A percentile compares a stretch with the other conserved stretches of the same genome.
Evolutionary conservation across 2,888 invertebrate species (phyloP).

Genomic region (Prenolepis imparis): DNA sequence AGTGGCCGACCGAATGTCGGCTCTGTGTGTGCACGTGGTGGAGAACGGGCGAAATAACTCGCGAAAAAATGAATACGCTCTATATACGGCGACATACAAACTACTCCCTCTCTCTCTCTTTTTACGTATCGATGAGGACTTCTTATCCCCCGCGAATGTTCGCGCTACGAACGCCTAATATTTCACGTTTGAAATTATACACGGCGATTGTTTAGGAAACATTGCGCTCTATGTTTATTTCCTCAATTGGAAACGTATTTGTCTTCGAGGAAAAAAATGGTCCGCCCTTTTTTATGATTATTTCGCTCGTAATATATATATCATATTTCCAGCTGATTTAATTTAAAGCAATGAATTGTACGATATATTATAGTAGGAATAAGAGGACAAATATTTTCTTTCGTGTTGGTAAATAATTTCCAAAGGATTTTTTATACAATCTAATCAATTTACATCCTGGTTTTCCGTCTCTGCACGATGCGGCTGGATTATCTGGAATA

Average conservation of each 20-base stretch:
- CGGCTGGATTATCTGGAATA: neutral
- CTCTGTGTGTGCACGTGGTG: slow-evolving; percentile 76
- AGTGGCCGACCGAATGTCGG: slow-evolving; percentile 79
- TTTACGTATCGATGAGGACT: neutral
- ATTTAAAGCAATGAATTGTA: neutral
- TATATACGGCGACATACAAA: neutral
- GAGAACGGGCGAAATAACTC: slow-evolving; percentile 69
- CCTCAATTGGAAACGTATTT: neutral
- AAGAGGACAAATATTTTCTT: neutral
- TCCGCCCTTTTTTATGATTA: neutral
- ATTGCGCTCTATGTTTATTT: neutral
- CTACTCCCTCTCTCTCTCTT: neutral
- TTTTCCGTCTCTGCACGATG: neutral
- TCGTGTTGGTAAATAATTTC: neutral
- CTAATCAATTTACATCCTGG: neutral
- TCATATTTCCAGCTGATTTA: neutral
- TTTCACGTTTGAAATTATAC: slow-evolving; percentile 10
- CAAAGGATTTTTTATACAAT: neutral
- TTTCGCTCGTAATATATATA: neutral
- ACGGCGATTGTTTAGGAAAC: neutral
- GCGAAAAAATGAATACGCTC: slow-evolving; percentile 55
- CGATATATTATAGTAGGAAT: neutral
- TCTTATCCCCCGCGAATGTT: neutral
- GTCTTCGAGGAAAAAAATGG: neutral
- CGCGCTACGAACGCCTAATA: neutral